These are phyloP conservation scores for Rhorus exstirpatorius DNA, from an alignment of 2,888 invertebrate genomes.

Conservation along the genomic window DNA sequence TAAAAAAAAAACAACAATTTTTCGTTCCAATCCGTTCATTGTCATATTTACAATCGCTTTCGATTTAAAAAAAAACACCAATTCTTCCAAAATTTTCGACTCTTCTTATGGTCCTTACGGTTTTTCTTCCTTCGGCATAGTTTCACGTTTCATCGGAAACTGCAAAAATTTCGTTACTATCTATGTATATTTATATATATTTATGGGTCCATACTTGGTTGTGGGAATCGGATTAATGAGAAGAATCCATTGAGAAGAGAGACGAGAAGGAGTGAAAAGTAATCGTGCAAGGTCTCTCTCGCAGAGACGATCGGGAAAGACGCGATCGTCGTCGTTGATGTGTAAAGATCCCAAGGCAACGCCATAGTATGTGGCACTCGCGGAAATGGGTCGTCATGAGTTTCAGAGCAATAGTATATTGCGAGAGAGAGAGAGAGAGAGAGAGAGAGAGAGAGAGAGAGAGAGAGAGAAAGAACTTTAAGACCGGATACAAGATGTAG, in stretches of 20 bases:
- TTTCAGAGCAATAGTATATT: constrained; percentile 33
- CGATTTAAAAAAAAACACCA: too few species aligned
- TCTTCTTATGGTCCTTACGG: too few species aligned
- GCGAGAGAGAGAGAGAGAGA: constrained; percentile 35
- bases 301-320: constrained; percentile 56
- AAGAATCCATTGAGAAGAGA: constrained; percentile 52
- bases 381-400: constrained; percentile 77
- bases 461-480: constrained; percentile 37
- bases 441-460: constrained; percentile 66
- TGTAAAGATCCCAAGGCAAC: constrained; percentile 54
- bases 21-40: too few species aligned
- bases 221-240: constrained; percentile 68
- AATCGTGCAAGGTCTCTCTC: constrained; percentile 66
- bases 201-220: constrained; percentile 52
- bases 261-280: constrained; percentile 60
- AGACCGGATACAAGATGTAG: constrained; percentile 10
- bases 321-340: constrained; percentile 59
- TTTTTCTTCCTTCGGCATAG: too few species aligned
- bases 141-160: too few species aligned
- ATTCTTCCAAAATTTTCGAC: too few species aligned
- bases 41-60: too few species aligned
- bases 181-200: neutral
- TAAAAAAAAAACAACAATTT: too few species aligned
- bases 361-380: constrained; percentile 68
- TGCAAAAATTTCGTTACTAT: too few species aligned